Conservation (phyloP, 1,140 invertebrate genomes). For the Drosophila repletoides region DNA sequence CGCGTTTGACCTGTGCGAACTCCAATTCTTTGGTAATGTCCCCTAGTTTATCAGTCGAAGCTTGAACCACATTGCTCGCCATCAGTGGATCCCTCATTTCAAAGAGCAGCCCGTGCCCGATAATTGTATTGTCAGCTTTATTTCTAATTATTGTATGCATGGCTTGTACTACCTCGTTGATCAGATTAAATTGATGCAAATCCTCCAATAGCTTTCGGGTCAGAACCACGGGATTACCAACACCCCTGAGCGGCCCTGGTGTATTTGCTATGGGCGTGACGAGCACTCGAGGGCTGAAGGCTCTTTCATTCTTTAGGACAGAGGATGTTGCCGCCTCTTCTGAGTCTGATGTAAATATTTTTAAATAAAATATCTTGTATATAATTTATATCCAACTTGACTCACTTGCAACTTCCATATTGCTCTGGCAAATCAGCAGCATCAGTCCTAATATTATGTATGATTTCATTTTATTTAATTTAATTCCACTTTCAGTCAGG, state of each 20-base stretch:
- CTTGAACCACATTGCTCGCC: constrained; percentile 3
- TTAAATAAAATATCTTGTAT: too few species aligned
- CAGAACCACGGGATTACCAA: neutral
- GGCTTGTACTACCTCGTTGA: constrained; percentile 27
- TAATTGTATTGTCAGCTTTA: too few species aligned
- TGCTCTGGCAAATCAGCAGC: constrained; percentile 2
- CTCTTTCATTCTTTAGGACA: too few species aligned
- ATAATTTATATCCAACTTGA: neutral
- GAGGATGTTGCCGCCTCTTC: too few species aligned
- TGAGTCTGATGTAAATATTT: too few species aligned
- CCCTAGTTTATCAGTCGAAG: neutral
- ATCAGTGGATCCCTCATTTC: constrained; percentile 24
- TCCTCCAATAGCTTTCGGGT: constrained; percentile 5
- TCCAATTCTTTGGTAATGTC: neutral
- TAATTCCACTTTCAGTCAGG: neutral
- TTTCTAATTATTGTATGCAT: neutral
- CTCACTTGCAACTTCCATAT: neutral
- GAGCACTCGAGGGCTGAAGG: constrained; percentile 18
- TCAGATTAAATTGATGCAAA: constrained; percentile 8
- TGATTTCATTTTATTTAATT: constrained; percentile 1
- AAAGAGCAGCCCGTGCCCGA: neutral
- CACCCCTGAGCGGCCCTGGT: too few species aligned
- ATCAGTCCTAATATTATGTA: neutral
- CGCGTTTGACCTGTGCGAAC: too few species aligned
- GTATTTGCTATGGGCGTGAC: neutral